Evolutionary conservation across 2,113 vertebrate species (phyloP).

Genomic region (Menidia beryllina): DNA sequence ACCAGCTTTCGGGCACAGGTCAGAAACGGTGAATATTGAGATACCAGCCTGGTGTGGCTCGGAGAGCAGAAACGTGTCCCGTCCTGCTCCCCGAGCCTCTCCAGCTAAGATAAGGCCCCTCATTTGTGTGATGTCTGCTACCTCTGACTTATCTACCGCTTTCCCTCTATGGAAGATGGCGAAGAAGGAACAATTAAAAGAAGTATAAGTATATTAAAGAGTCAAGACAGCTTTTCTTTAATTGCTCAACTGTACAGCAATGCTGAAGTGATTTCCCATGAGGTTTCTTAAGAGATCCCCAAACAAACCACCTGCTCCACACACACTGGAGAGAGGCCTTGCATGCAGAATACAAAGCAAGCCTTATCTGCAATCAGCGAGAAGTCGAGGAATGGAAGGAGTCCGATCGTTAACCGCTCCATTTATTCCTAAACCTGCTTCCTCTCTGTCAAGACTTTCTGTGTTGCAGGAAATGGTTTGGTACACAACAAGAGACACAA

Average conservation of each 20-base stretch:
- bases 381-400: slow-evolving; percentile 36
- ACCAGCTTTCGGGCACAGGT: slow-evolving; percentile 13
- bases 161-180: slow-evolving; percentile 1
- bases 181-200: not conserved
- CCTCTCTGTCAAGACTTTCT: slow-evolving; percentile 31
- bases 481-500: slow-evolving; percentile 12
- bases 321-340: slow-evolving; percentile 18
- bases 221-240: too few relatives aligned
- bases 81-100: not conserved
- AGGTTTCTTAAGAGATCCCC: slow-evolving; percentile 2
- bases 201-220: too few relatives aligned
- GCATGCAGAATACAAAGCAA: slow-evolving; percentile 19
- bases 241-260: not conserved
- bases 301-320: slow-evolving; percentile 20
- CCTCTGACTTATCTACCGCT: slow-evolving; percentile 11
- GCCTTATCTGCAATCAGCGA: slow-evolving; percentile 42
- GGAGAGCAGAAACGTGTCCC: not conserved
- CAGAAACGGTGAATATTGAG: slow-evolving; percentile 45
- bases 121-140: slow-evolving; percentile 1
- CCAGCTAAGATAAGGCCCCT: slow-evolving; percentile 36
- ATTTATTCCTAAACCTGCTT: slow-evolving; percentile 58
- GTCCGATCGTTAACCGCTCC: slow-evolving; percentile 52
- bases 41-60: slow-evolving; percentile 24
- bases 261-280: not conserved
- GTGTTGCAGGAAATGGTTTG: slow-evolving; percentile 57